A percentile compares a stretch with the other conserved stretches of the same genome.
These are phyloP conservation scores for Caenorhabditis imperialis DNA, from an alignment of 2,888 invertebrate species.

Conservation along the genomic window DNA sequence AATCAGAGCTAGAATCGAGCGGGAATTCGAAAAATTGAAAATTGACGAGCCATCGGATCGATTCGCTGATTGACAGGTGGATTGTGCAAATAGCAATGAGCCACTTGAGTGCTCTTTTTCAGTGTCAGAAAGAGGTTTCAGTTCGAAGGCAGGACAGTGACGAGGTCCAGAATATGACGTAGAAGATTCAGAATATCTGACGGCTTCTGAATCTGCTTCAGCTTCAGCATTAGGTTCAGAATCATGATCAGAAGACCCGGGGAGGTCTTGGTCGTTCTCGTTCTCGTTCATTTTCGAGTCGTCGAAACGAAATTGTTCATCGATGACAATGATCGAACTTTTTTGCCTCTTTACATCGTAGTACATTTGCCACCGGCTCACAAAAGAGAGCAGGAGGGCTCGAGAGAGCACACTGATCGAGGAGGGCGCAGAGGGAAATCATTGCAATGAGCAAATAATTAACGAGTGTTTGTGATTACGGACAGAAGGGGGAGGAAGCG, in stretches of 20 bases:
- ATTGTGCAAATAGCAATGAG: no score
- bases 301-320: neutral
- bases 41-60: no score
- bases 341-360: constrained; percentile 27
- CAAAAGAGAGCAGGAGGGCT: no score
- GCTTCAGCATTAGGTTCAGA: neutral
- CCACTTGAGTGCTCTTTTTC: constrained; percentile 15
- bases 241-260: constrained; percentile 5
- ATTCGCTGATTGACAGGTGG: no score
- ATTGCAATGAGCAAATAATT: constrained; percentile 53
- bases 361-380: constrained; percentile 36
- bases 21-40: no score
- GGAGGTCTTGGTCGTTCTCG: constrained; percentile 15
- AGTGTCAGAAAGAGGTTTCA: neutral
- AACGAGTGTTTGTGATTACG: constrained; percentile 51
- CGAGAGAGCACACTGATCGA: constrained; percentile 10
- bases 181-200: constrained; percentile 22
- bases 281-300: constrained; percentile 32
- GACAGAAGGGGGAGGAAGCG: constrained; percentile 5
- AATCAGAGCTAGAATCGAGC: constrained; percentile 18
- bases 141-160: no score
- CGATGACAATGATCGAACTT: constrained; percentile 23
- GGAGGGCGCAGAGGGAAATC: constrained; percentile 24
- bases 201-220: constrained; percentile 24
- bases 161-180: no score